Evolutionary conservation across 2,888 invertebrate species (phyloP).

Genomic region (Steinernema hermaphroditum): DNA sequence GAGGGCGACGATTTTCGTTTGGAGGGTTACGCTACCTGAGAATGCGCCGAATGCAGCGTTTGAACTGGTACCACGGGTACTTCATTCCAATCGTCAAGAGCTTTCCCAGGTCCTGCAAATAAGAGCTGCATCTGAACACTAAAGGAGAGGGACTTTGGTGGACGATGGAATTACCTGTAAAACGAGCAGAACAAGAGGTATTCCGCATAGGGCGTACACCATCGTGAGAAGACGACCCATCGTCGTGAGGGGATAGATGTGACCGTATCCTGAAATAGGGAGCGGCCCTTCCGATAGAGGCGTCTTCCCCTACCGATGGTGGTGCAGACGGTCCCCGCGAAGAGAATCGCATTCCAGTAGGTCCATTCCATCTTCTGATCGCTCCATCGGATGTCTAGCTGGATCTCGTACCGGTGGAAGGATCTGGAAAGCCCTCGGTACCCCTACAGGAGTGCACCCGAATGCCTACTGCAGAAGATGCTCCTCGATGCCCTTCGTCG

Average conservation of each 20-base stretch:
- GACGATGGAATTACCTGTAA: constrained; percentile 5
- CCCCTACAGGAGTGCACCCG: too few relatives aligned
- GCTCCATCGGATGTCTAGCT: constrained; percentile 52
- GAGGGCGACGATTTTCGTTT: neutral
- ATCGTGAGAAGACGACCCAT: constrained; percentile 51
- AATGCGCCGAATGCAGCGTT: constrained; percentile 47
- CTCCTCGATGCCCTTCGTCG: constrained; percentile 38
- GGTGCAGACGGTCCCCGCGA: constrained; percentile 46
- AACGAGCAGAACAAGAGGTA: constrained; percentile 54
- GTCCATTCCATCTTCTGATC: constrained; percentile 58
- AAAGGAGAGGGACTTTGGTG: too few relatives aligned
- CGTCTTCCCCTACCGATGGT: constrained; percentile 33
- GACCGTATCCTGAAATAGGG: constrained; percentile 47
- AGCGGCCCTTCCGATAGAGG: too few relatives aligned
- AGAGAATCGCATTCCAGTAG: constrained; percentile 54
- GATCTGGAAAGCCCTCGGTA: constrained; percentile 39
- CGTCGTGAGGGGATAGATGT: constrained; percentile 56
- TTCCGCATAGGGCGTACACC: constrained; percentile 55
- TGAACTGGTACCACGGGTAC: constrained; percentile 60
- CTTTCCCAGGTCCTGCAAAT: constrained; percentile 42
- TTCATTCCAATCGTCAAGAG: constrained; percentile 58
- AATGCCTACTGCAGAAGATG: constrained; percentile 38
- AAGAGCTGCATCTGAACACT: too few relatives aligned
- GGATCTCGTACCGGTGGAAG: constrained; percentile 40
- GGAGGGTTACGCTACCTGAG: constrained; percentile 36